phyloP scores from a whole-genome alignment of 2,797 vertebrate species.

The Enteromius viviparus region DNA sequence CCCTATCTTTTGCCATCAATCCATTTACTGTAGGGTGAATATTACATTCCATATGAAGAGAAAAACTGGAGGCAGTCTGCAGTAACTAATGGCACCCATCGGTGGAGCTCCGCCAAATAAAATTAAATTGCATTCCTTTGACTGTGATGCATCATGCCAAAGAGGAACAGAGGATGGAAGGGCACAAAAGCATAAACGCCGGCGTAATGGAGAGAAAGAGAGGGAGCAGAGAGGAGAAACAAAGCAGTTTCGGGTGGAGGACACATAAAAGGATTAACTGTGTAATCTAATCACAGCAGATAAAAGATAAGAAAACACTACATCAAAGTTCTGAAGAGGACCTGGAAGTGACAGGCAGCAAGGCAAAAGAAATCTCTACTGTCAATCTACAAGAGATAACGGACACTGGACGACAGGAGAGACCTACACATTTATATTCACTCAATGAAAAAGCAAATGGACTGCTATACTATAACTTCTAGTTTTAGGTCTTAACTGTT shows the following conservation, averaged over 20 bases:
- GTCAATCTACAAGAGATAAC: slow-evolving; percentile 46
- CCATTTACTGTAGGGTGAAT: neutral
- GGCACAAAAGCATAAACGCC: slow-evolving; percentile 10
- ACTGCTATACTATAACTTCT: neutral
- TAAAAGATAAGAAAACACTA: slow-evolving; percentile 59
- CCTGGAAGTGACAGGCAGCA: slow-evolving; percentile 49
- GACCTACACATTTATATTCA: slow-evolving; percentile 25
- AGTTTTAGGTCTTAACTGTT: neutral
- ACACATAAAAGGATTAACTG: slow-evolving; percentile 57
- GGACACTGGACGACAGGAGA: slow-evolving; percentile 34
- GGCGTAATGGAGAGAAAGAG: neutral
- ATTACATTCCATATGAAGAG: slow-evolving; percentile 2
- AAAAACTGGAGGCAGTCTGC: neutral
- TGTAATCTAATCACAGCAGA: slow-evolving; percentile 58
- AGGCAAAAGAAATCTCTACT: slow-evolving; percentile 31
- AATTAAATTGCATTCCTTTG: slow-evolving; percentile 27
- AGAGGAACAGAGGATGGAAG: slow-evolving; percentile 7
- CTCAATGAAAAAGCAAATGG: slow-evolving; percentile 18
- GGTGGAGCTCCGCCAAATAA: slow-evolving; percentile 31
- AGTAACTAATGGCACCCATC: slow-evolving; percentile 35
- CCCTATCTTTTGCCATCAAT: slow-evolving; percentile 53
- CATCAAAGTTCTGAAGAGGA: slow-evolving; percentile 50
- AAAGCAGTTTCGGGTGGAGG: slow-evolving; percentile 37
- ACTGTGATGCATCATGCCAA: slow-evolving; percentile 3
- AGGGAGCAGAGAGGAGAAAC: slow-evolving; percentile 30